Evolutionary conservation across 2,888 invertebrate genomes (phyloP), one percentile per base, ranked within the genome.

Genomic region (Neocrepidodera transversa): DNA sequence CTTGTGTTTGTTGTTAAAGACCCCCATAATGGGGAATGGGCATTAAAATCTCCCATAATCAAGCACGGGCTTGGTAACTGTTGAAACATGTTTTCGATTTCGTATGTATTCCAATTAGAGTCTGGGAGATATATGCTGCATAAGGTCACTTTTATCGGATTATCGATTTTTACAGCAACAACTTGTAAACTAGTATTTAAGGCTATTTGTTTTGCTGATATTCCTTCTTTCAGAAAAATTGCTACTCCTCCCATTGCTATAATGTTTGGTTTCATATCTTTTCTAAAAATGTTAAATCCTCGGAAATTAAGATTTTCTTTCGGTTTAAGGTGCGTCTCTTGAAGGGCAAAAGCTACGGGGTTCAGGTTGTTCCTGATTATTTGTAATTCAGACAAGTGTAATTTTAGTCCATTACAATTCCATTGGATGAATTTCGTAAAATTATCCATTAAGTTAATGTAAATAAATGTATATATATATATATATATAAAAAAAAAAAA

Each of bases 51-150:
- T 2, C 10, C 30, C 6, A 30, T 30, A 10, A 30, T 30, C 3
- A 30, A 10, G 10, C 5, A 30, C 3, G 30, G 30, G 6, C 6
- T 10, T 30, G 30, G 30, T 10, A 30, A 10, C 10, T 30, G 30
- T 10, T 30, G 8, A 10, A 30, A 8, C 6, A 30, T 2, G 5
- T 10, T 2, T 6, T 4, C 3, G 10, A 30, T 30, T 4, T 45
- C 45, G 4, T 23, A 2, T 23, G n/a, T 45, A 11, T 6, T 26
- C 45, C 45, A 45, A 2, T n/a, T 10, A 26, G 16, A 26, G 10
- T 45, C 11, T n/a, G 45, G 45, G 10, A 45, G 16, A n/a, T 45
- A 45, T n/a, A 45, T 11, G 26, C 23, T 45, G 10, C 26, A 45
- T 10, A 45, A 11, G n/a, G 45, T 45, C 1, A 45, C 5, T 45